Evolutionary conservation across 2,888 invertebrate species (phyloP), one percentile per base, ranked within the genome.

Genomic region (Augiades crinisus): DNA sequence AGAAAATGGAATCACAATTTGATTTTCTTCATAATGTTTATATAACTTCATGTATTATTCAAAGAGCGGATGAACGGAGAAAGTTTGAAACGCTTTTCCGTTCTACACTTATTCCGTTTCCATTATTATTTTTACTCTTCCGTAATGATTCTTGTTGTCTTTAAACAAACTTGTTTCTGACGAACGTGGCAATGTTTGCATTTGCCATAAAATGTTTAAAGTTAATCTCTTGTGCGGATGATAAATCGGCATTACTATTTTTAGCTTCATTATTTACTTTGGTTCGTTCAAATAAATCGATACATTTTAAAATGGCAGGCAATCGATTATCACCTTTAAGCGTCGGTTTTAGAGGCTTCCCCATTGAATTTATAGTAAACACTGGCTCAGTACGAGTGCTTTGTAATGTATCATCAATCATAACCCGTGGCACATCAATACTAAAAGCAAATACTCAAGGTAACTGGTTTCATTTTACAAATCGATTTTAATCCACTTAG

Each of bases 391-490:
- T 21, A 12, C 44, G 44, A 54, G 44, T 50, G 47, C 44, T 58
- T 60, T 56, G 68, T 67, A 62, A 68, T 62, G 62, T 58, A 70
- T 68, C 70, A 78, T 80, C 73, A 67, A 78, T 80, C 80, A 79
- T 72, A 67, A 33, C 56, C 60, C 61, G 61, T 74, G 77, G 74
- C 81, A 80, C 70, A 72, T 80, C 78, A 78, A 77, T 80, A 77
- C 72, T 65, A 60, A 71, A 71, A 71, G 72, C 75, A 80, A 79
- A 79, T 80, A 77, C 72, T 72, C 63, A 56, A 61, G 67, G 70
- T 73, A 77, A 75, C 75, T 71, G 70, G 73, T 76, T 73, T 59
- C 64, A 53, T 64, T 64, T 68, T 69, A 73, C 73, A 72, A 75
- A 76, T 75, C 71, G 72, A 72, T 75, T 69, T 72, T 75, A 77